Conservation (phyloP, 2,113 vertebrate genomes). For the Sapajus apella region DNA sequence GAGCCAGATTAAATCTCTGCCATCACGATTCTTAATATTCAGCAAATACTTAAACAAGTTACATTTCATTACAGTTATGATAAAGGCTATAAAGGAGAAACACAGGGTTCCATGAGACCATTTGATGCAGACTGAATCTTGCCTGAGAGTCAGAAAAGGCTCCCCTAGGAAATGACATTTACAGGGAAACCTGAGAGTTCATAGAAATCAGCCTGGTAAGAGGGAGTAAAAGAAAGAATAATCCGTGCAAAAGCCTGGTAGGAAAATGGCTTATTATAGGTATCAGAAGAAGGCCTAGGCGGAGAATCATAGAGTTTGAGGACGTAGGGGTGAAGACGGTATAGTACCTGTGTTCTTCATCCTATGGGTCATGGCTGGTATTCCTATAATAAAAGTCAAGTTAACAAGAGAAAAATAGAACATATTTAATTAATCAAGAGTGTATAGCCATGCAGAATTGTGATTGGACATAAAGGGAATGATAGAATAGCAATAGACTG, state of each 20-base stretch:
- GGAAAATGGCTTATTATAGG: neutral
- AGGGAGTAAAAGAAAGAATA: neutral
- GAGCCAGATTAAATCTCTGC: slow-evolving; percentile 4
- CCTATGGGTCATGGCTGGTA: neutral
- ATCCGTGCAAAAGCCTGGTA: neutral
- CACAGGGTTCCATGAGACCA: neutral
- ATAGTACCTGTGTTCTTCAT: neutral
- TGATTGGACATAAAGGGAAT: neutral
- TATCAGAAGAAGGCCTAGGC: neutral
- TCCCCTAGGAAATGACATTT: neutral
- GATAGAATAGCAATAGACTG: neutral
- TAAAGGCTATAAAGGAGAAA: neutral
- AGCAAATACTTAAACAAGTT: slow-evolving; percentile 20
- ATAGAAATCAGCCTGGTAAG: neutral
- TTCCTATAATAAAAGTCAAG: neutral
- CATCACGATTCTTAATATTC: neutral
- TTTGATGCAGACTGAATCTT: neutral
- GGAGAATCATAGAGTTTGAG: neutral
- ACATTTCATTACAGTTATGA: neutral
- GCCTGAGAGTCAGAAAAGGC: neutral
- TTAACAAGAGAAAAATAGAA: neutral
- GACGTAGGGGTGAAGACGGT: neutral
- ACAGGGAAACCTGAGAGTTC: neutral
- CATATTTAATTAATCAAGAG: neutral
- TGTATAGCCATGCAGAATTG: neutral